phyloP scores from a whole-genome alignment of 2,888 invertebrate species.

The Yponomeuta malinellus region DNA sequence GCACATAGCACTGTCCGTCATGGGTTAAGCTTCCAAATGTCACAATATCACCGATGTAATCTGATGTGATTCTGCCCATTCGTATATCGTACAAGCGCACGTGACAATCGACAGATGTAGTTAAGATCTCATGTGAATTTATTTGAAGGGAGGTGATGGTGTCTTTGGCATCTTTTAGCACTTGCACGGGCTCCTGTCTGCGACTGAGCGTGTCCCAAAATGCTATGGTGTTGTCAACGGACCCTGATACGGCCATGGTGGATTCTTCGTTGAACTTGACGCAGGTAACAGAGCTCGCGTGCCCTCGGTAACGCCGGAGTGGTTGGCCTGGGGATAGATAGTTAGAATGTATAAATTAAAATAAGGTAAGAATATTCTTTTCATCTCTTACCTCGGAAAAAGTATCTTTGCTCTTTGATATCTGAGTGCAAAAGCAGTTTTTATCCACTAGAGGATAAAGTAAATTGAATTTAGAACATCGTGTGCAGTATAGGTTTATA shows the following conservation, averaged over 20 bases:
- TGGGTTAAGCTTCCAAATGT: slow-evolving; percentile 90
- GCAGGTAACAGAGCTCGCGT: slow-evolving; percentile 90
- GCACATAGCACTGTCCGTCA: slow-evolving; percentile 94
- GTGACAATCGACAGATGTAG: slow-evolving; percentile 92
- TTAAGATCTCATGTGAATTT: slow-evolving; percentile 92
- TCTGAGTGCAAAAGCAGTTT: too few relatives aligned
- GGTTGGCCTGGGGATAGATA: slow-evolving; percentile 82
- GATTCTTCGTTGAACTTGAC: slow-evolving; percentile 97
- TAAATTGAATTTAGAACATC: too few relatives aligned
- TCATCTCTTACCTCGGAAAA: too few relatives aligned
- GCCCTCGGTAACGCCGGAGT: slow-evolving; percentile 88
- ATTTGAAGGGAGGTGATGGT: slow-evolving; percentile 87
- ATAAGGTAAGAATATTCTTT: not conserved
- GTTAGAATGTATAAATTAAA: not conserved
- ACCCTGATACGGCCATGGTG: slow-evolving; percentile 92
- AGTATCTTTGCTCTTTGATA: too few relatives aligned
- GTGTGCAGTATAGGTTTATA: too few relatives aligned
- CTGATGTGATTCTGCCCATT: slow-evolving; percentile 86
- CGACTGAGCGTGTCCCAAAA: slow-evolving; percentile 86
- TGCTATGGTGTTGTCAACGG: slow-evolving; percentile 93
- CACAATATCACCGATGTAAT: slow-evolving; percentile 90
- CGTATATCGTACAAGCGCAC: slow-evolving; percentile 93
- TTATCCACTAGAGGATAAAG: too few relatives aligned
- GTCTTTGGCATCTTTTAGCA: slow-evolving; percentile 95
- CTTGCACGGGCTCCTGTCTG: slow-evolving; percentile 66